Percentiles rank a stretch among this genome's conserved stretches.
Evolutionary conservation across 2,888 invertebrate species (phyloP).

Genomic region (Nezara viridula): DNA sequence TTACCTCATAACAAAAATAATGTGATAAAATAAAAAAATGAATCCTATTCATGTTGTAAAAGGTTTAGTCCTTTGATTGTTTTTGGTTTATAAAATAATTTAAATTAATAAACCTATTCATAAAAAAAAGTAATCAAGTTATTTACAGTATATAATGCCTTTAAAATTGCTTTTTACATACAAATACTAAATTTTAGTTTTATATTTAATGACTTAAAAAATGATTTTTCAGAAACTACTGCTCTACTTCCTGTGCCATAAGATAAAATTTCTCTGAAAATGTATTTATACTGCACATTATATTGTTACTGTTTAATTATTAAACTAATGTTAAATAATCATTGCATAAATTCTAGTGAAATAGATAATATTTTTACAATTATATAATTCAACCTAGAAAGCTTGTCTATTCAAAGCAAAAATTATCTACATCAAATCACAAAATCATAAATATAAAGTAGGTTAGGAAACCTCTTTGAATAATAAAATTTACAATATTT

Average conservation of each 20-base stretch:
- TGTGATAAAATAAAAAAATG: background rate
- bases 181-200: background rate
- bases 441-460: background rate
- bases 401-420: background rate
- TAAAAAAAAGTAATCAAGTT: background rate
- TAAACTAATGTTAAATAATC: background rate
- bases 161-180: background rate
- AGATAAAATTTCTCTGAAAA: constrained; percentile 1
- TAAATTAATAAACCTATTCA: background rate
- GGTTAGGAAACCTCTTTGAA: background rate
- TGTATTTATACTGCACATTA: background rate
- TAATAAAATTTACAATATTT: background rate
- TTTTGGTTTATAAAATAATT: background rate
- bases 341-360: background rate
- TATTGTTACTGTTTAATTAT: background rate
- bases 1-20: background rate
- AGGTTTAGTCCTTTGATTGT: background rate
- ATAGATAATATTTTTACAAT: background rate
- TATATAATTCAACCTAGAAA: background rate
- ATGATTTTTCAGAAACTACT: background rate
- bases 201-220: background rate
- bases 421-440: background rate
- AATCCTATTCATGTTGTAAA: background rate
- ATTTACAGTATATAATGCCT: background rate
- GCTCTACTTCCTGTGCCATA: constrained; percentile 18